Percentiles rank a stretch among this genome's conserved stretches.
phyloP scores from a whole-genome alignment of 2,797 vertebrate genomes.

The Aplochiton taeniatus region DNA sequence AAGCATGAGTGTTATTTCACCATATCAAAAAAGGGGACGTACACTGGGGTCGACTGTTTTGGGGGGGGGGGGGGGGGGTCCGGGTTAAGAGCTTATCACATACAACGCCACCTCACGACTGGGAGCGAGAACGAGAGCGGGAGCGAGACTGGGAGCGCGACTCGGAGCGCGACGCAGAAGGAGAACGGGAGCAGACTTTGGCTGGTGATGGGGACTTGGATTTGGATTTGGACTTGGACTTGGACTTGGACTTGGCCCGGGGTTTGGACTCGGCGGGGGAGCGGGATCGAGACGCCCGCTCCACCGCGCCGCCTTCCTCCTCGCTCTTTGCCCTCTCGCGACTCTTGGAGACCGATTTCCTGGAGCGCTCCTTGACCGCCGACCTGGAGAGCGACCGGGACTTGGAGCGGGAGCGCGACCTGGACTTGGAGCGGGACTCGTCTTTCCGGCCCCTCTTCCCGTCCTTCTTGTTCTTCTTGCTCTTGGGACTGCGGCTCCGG shows the following conservation, averaged over 20 bases:
- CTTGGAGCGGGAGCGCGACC: conserved; percentile 78
- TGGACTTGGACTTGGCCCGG: conserved; percentile 79
- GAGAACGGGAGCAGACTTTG: conserved; percentile 77
- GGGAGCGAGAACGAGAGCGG: conserved; percentile 71
- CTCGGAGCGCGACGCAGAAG: conserved; percentile 77
- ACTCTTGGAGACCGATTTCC: conserved; percentile 74
- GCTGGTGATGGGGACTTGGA: conserved; percentile 78
- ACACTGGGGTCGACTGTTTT: conserved; percentile 23
- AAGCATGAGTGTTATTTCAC: conserved; percentile 62
- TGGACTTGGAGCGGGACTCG: conserved; percentile 72
- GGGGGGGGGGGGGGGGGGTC: conserved; percentile 16
- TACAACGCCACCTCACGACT: conserved; percentile 56
- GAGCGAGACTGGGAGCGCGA: conserved; percentile 83
- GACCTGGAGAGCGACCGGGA: conserved; percentile 81
- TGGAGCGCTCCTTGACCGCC: conserved; percentile 73
- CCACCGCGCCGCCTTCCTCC: conserved; percentile 57
- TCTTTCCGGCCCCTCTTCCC: conserved; percentile 78
- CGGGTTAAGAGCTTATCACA: conserved; percentile 6
- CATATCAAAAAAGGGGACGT: conserved; percentile 56
- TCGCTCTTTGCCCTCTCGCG: conserved; percentile 77
- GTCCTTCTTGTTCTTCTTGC: conserved; percentile 83
- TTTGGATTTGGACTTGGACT: conserved; percentile 83
- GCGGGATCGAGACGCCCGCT: conserved; percentile 61
- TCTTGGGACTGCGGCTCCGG: conserved; percentile 74
- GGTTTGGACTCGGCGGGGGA: conserved; percentile 78